Evolutionary conservation across 1,140 invertebrate genomes (phyloP).

Genomic region (Drosophila mayri): DNA sequence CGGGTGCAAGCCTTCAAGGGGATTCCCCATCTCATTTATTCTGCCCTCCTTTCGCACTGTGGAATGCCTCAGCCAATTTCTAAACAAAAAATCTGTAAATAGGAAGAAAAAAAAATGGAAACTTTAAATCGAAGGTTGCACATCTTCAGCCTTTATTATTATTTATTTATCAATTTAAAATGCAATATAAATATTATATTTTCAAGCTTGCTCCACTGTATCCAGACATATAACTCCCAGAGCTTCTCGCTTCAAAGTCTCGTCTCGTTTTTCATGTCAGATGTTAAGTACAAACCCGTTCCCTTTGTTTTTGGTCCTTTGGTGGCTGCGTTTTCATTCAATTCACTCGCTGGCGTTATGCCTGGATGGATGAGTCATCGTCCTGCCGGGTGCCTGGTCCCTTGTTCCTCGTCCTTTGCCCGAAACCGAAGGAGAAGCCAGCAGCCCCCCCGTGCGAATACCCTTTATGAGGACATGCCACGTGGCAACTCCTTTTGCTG

Average conservation of each 20-base stretch:
- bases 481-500: slow-evolving; percentile 58
- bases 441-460: neutral
- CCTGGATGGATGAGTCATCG: slow-evolving; percentile 70
- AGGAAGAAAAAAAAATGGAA: neutral
- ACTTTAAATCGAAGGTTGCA: neutral
- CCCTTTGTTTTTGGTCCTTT: slow-evolving; percentile 16
- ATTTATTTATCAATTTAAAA: neutral
- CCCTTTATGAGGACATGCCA: slow-evolving; percentile 27
- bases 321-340: slow-evolving; percentile 50
- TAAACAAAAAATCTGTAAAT: neutral
- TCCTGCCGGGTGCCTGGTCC: neutral
- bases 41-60: slow-evolving; percentile 24
- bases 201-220: neutral
- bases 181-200: neutral
- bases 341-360: slow-evolving; percentile 61
- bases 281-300: slow-evolving; percentile 66
- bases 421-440: neutral
- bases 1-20: slow-evolving; percentile 48
- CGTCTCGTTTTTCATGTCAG: slow-evolving; percentile 58
- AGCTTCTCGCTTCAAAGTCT: slow-evolving; percentile 8
- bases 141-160: neutral
- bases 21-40: slow-evolving; percentile 3
- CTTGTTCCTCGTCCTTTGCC: neutral
- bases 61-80: neutral
- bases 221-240: neutral